Evolutionary conservation across 2,797 vertebrate species (phyloP).

Genomic region (Rhinoraja longicauda): DNA sequence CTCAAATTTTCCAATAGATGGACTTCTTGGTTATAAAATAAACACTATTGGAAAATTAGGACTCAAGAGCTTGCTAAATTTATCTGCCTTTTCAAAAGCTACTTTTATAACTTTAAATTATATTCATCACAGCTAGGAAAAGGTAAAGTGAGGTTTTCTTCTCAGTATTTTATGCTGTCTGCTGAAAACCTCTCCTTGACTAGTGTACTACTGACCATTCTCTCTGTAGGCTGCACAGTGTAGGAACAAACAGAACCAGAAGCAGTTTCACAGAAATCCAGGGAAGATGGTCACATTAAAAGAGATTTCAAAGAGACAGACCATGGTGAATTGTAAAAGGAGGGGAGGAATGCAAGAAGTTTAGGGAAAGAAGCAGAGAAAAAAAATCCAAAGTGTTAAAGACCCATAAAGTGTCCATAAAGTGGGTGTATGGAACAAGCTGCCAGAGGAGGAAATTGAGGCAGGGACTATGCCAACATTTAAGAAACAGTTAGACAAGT

Average conservation of each 20-base stretch:
- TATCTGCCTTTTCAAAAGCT: conserved; percentile 43
- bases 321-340: neutral
- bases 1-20: conserved; percentile 45
- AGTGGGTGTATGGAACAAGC: no score
- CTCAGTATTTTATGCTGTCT: neutral
- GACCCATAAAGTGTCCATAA: no score
- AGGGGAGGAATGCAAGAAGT: neutral
- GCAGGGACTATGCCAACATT: no score
- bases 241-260: neutral
- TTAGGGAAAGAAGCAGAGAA: neutral
- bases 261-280: neutral
- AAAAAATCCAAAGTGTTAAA: neutral
- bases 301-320: neutral
- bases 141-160: conserved; percentile 22
- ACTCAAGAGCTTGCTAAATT: conserved; percentile 44
- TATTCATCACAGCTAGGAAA: conserved; percentile 43
- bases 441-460: no score
- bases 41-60: conserved; percentile 41
- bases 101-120: conserved; percentile 45
- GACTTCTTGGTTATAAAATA: conserved; percentile 45
- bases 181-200: neutral
- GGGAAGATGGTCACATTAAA: neutral
- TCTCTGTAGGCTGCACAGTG: neutral
- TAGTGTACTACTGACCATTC: neutral
- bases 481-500: no score